phyloP scores from a whole-genome alignment of 2,113 vertebrate genomes.

The pig (Sus scrofa) region T2T-Sscrofa CM000819.6:92025501-92026000 shows the following conservation, averaged over 20 bases:
- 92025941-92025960: background rate
- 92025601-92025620: slow-evolving; percentile 1
- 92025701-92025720: slow-evolving; percentile 71
- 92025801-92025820: slow-evolving; percentile 61
- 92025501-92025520: background rate
- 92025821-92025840: slow-evolving; percentile 40
- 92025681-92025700: slow-evolving; percentile 77
- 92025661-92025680: slow-evolving; percentile 71
- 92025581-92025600: slow-evolving; percentile 80
- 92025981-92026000: background rate
- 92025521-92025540: background rate
- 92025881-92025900: background rate
- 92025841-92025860: background rate
- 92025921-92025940: background rate
- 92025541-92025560: background rate
- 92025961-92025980: background rate
- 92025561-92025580: slow-evolving; percentile 88
- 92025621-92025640: slow-evolving; percentile 81
- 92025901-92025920: slow-evolving; percentile 2
- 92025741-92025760: slow-evolving; percentile 67
- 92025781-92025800: slow-evolving; percentile 57
- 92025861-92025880: slow-evolving; percentile 45
- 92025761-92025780: slow-evolving; percentile 73
- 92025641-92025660: slow-evolving; percentile 75
- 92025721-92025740: slow-evolving; percentile 67